A percentile compares a stretch with the other conserved stretches of the same genome.
phyloP scores from a whole-genome alignment of 2,113 vertebrate species.

The Burhinus oedicnemus region DNA sequence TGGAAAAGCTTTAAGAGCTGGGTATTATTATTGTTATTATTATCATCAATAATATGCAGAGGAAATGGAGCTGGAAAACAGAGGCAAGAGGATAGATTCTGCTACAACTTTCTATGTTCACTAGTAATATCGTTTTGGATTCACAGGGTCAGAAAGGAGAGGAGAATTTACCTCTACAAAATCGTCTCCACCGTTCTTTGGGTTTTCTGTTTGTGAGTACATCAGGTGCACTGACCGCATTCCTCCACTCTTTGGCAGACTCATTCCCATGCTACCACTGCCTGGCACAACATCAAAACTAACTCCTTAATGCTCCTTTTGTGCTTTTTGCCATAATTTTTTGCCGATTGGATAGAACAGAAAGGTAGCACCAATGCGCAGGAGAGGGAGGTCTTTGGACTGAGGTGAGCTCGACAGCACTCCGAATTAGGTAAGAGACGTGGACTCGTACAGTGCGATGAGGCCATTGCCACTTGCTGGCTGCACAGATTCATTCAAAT shows the following conservation, averaged over 20 bases:
- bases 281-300: background rate
- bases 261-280: background rate
- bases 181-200: background rate
- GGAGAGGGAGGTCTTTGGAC: background rate
- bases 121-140: background rate
- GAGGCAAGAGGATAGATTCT: background rate
- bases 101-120: background rate
- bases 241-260: background rate
- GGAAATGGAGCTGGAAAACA: slow-evolving; percentile 40
- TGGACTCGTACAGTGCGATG: background rate
- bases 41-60: slow-evolving; percentile 36
- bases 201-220: background rate
- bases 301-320: background rate
- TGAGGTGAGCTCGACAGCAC: background rate
- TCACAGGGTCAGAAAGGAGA: background rate
- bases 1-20: slow-evolving; percentile 45
- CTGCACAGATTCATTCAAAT: background rate
- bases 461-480: background rate
- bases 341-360: background rate
- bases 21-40: slow-evolving; percentile 54
- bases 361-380: background rate
- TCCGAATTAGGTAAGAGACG: background rate
- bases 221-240: background rate
- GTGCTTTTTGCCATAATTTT: background rate
- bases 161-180: background rate